Evolutionary conservation across 2,113 vertebrate genomes (phyloP).

Genomic region (Leucosticte australis): DNA sequence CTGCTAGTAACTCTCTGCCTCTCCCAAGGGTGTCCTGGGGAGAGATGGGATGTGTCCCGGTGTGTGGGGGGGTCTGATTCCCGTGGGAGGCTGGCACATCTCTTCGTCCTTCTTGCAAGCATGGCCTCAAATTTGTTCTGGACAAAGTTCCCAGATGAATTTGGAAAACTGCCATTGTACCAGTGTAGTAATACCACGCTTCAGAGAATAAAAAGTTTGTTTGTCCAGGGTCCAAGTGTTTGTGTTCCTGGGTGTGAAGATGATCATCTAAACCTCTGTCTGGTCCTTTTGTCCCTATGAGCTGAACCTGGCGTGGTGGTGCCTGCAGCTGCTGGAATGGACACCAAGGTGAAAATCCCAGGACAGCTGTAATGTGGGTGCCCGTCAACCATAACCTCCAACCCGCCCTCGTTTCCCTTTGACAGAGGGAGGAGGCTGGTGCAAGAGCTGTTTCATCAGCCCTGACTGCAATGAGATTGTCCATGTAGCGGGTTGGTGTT

Average conservation of each 20-base stretch:
- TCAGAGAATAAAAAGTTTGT: not conserved
- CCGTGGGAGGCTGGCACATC: fast-evolving
- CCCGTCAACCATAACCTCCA: not conserved
- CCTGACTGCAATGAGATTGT: not conserved
- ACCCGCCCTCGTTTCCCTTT: not conserved
- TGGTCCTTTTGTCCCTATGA: not conserved
- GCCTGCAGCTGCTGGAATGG: not conserved
- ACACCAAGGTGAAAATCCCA: not conserved
- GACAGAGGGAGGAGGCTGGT: not conserved
- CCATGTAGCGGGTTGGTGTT: not conserved
- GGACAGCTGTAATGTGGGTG: not conserved
- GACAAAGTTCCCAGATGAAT: not conserved
- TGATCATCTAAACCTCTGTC: not conserved
- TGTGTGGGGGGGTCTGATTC: fast-evolving
- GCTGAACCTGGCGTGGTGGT: not conserved
- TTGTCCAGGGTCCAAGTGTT: not conserved
- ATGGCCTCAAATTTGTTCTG: fast-evolving
- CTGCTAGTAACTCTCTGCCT: not conserved
- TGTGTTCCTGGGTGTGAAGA: not conserved
- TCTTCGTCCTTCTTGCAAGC: not conserved
- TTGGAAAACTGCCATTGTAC: not conserved
- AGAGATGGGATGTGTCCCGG: fast-evolving
- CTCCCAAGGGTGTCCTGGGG: not conserved
- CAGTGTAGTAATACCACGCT: not conserved
- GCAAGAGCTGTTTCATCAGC: not conserved